Percentiles rank a stretch among this genome's conserved stretches.
Evolutionary conservation across 2,888 invertebrate species (phyloP).

Genomic region (Pilophorus perplexus): DNA sequence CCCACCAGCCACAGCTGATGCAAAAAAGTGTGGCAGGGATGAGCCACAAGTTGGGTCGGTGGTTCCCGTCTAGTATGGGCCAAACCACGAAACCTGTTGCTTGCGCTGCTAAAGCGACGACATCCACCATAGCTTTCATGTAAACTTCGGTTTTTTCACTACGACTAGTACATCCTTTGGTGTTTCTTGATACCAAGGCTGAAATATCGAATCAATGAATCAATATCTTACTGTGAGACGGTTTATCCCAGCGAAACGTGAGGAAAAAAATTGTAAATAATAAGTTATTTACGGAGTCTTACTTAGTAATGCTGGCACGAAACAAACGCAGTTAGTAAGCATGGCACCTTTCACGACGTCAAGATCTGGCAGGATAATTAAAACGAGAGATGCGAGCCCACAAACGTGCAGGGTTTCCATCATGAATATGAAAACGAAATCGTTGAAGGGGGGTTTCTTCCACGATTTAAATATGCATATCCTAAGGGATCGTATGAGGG

Average conservation of each 20-base stretch:
- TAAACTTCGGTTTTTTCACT: slow-evolving; percentile 50
- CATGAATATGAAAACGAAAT: slow-evolving; percentile 68
- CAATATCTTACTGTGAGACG: too few relatives aligned
- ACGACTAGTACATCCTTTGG: slow-evolving; percentile 60
- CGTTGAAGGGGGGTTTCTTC: slow-evolving; percentile 65
- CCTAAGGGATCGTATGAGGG: slow-evolving; percentile 76
- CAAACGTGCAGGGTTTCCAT: slow-evolving; percentile 86
- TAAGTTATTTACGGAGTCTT: slow-evolving; percentile 47
- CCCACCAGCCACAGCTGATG: slow-evolving; percentile 96
- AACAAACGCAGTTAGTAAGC: slow-evolving; percentile 92
- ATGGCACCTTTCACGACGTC: slow-evolving; percentile 94
- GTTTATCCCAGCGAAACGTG: too few relatives aligned
- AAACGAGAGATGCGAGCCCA: slow-evolving; percentile 82
- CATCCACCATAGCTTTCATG: slow-evolving; percentile 72
- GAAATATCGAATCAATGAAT: slow-evolving; percentile 50
- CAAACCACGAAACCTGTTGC: slow-evolving; percentile 87
- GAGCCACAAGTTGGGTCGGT: slow-evolving; percentile 70
- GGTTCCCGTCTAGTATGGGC: slow-evolving; percentile 74
- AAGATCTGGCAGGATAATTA: slow-evolving; percentile 83
- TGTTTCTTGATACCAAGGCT: slow-evolving; percentile 77
- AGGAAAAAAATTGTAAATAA: too few relatives aligned
- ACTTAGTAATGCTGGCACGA: slow-evolving; percentile 70
- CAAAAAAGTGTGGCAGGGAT: slow-evolving; percentile 82
- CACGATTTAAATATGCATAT: slow-evolving; percentile 90
- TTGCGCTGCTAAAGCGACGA: slow-evolving; percentile 82